phyloP scores from a whole-genome alignment of 1,140 invertebrate genomes.

The Oryzaephilus surinamensis region DNA sequence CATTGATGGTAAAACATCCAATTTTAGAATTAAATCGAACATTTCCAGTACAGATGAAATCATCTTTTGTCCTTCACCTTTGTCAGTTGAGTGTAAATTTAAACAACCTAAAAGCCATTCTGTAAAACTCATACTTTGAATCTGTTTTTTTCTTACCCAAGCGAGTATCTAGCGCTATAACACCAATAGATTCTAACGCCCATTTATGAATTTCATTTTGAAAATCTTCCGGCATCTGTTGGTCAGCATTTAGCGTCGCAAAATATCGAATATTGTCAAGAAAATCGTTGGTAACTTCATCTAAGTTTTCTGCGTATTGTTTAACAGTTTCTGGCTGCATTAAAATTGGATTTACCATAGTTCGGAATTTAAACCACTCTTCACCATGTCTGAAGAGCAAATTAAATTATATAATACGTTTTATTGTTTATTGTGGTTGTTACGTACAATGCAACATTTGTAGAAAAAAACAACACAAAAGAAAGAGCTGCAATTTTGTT shows the following conservation, averaged over 20 bases:
- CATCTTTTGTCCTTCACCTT: slow-evolving; percentile 12
- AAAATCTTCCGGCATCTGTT: slow-evolving; percentile 44
- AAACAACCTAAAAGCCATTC: slow-evolving; percentile 12
- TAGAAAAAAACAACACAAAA: too few relatives aligned
- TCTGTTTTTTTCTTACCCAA: too few relatives aligned
- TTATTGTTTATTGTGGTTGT: slow-evolving; percentile 2
- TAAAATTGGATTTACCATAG: slow-evolving; percentile 43
- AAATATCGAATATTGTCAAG: slow-evolving; percentile 42
- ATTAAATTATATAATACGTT: slow-evolving; percentile 1
- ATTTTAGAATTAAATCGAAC: slow-evolving; percentile 44
- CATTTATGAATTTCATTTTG: slow-evolving; percentile 53
- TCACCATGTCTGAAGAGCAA: slow-evolving; percentile 39
- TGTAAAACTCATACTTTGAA: too few relatives aligned
- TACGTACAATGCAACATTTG: too few relatives aligned
- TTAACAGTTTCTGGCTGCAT: slow-evolving; percentile 39
- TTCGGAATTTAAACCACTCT: slow-evolving; percentile 41
- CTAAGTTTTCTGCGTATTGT: slow-evolving; percentile 38
- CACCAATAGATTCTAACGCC: slow-evolving; percentile 55
- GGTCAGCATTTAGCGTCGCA: slow-evolving; percentile 36
- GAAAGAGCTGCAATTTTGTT: too few relatives aligned
- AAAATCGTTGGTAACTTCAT: slow-evolving; percentile 39
- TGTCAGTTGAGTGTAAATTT: slow-evolving; percentile 7
- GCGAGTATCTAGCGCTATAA: slow-evolving; percentile 54
- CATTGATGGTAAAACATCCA: slow-evolving; percentile 50
- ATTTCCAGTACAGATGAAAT: slow-evolving; percentile 32